Percentiles rank a stretch among this genome's conserved stretches.
These are phyloP conservation scores for Glareola pratincola DNA, from an alignment of 2,113 vertebrate genomes.

Conservation along the genomic window DNA sequence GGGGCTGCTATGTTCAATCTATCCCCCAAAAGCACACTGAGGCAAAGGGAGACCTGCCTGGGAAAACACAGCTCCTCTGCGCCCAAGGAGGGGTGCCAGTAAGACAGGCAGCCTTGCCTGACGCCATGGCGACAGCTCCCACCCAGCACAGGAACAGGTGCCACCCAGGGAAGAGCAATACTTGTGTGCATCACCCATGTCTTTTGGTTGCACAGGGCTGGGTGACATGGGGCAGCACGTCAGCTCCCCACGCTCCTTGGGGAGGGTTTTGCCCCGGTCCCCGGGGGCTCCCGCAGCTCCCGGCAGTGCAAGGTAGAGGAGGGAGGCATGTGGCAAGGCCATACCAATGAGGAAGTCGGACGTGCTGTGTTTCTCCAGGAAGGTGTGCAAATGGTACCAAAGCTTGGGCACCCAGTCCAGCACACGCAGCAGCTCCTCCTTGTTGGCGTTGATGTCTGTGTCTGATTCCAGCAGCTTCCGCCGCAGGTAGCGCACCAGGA, in stretches of 20 bases:
- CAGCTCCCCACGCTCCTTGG: neutral
- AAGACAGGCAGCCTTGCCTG: neutral
- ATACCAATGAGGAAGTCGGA: slow-evolving; percentile 96
- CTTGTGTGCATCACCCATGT: neutral
- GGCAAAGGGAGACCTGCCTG: neutral
- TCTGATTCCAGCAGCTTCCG: slow-evolving; percentile 90
- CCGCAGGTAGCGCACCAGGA: slow-evolving; percentile 90
- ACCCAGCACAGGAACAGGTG: rapidly evolving
- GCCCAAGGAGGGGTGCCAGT: neutral
- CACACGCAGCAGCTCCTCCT: slow-evolving; percentile 84
- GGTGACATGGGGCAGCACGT: rapidly evolving
- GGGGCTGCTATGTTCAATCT: neutral
- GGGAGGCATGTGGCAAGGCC: neutral
- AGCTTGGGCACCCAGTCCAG: slow-evolving; percentile 96
- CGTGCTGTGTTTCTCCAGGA: slow-evolving; percentile 97
- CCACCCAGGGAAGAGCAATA: neutral
- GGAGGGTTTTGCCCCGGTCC: neutral
- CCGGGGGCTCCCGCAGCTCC: neutral
- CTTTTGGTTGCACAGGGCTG: neutral
- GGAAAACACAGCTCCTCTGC: rapidly evolving
- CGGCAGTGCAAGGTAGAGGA: rapidly evolving
- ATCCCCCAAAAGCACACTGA: neutral
- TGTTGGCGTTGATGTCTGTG: slow-evolving; percentile 75
- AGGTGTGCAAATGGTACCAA: slow-evolving; percentile 96
- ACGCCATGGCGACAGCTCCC: neutral